Conservation (phyloP, 2,113 vertebrate genomes). For the Lepus europaeus region DNA sequence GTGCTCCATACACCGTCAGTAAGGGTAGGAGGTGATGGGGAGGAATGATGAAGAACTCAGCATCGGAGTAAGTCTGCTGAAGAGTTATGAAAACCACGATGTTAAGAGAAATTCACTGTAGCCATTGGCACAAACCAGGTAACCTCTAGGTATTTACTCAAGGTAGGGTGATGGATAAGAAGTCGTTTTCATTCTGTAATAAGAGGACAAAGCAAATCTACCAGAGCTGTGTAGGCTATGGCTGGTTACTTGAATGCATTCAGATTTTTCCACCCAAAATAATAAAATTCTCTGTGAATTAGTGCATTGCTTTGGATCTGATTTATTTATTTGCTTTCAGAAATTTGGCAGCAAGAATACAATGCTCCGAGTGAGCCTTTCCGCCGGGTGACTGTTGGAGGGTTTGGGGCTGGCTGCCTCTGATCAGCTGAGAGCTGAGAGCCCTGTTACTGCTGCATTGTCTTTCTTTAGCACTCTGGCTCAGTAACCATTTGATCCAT, state of each 20-base stretch:
- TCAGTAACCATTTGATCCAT: not conserved
- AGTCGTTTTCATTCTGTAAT: not conserved
- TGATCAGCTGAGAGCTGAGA: not conserved
- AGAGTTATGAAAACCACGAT: not conserved
- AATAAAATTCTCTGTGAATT: not conserved
- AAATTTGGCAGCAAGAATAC: not conserved
- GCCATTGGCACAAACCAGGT: not conserved
- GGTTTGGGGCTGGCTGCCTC: not conserved
- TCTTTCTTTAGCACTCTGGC: not conserved
- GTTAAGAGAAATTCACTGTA: not conserved
- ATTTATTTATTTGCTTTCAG: not conserved
- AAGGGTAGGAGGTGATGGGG: not conserved
- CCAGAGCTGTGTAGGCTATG: not conserved
- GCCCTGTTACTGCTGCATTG: not conserved
- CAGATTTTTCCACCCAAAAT: not conserved
- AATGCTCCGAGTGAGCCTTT: not conserved
- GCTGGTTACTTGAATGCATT: not conserved
- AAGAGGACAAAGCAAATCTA: not conserved
- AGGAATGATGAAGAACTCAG: not conserved
- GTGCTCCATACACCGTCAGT: too few relatives aligned
- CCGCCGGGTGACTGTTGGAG: not conserved
- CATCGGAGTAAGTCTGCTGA: not conserved
- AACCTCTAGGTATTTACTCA: not conserved
- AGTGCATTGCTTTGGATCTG: not conserved
- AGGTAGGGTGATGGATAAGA: not conserved